phyloP scores from a whole-genome alignment of 2,888 invertebrate species.

The Biston stratarius region DNA sequence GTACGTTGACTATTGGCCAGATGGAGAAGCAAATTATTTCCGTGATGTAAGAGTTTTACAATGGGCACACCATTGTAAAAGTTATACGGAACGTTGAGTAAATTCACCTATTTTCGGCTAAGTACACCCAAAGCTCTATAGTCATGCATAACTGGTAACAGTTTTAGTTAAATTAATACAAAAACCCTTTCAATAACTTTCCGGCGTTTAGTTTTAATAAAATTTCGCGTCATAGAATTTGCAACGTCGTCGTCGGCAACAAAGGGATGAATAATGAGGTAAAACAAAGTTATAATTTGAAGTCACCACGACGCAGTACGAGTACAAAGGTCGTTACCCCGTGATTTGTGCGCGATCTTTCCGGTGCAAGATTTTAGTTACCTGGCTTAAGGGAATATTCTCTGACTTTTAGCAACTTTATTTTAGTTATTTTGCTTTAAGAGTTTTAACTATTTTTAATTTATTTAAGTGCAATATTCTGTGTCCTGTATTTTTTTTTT shows the following conservation, averaged over 20 bases:
- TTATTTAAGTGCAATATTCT: too few relatives aligned
- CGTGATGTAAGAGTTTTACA: too few relatives aligned
- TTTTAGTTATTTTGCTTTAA: constrained; percentile 21
- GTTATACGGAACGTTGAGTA: too few relatives aligned
- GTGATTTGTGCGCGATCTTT: constrained; percentile 73
- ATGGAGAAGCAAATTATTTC: too few relatives aligned
- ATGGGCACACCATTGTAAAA: too few relatives aligned
- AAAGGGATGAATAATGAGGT: constrained; percentile 84
- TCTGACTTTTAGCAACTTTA: constrained; percentile 35
- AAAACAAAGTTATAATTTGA: constrained; percentile 81
- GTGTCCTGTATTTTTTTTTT: too few relatives aligned
- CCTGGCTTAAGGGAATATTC: constrained; percentile 37
- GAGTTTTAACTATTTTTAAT: too few relatives aligned
- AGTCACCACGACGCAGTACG: constrained; percentile 72
- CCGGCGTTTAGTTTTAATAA: constrained; percentile 70
- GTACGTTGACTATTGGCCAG: too few relatives aligned
- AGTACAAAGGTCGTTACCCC: constrained; percentile 72
- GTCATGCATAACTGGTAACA: too few relatives aligned
- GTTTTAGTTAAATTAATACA: background rate
- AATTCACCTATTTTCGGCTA: too few relatives aligned
- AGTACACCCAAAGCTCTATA: too few relatives aligned
- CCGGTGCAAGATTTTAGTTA: constrained; percentile 46
- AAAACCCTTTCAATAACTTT: constrained; percentile 21
- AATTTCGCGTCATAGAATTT: constrained; percentile 78
- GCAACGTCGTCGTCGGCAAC: constrained; percentile 70